Conservation (phyloP, 2,113 vertebrate genomes). For the Balaenoptera acutorostrata region DNA sequence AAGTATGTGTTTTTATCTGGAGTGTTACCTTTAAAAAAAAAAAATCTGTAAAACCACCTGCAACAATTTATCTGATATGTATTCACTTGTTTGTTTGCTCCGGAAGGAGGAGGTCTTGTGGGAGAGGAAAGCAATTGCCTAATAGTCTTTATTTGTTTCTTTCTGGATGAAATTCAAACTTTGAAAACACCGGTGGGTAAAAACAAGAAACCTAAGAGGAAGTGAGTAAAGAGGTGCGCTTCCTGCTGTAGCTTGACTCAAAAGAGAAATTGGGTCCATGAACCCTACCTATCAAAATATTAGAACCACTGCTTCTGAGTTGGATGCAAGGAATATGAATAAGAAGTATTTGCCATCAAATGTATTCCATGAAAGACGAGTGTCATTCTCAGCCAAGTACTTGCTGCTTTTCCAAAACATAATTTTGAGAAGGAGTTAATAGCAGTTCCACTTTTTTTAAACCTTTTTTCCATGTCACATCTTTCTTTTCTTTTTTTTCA, state of each 20-base stretch:
- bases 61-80: not conserved
- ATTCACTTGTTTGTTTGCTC: not conserved
- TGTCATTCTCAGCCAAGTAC: not conserved
- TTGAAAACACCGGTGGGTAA: not conserved
- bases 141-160: not conserved
- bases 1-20: not conserved
- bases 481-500: not conserved
- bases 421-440: not conserved
- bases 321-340: too few species aligned
- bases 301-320: not conserved
- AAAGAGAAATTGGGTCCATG: not conserved
- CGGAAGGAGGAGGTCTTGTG: not conserved
- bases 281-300: not conserved
- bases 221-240: not conserved
- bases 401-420: not conserved
- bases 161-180: not conserved
- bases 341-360: not conserved
- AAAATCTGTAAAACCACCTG: too few species aligned
- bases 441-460: not conserved
- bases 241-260: too few species aligned
- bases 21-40: not conserved
- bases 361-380: rapidly evolving
- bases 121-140: not conserved
- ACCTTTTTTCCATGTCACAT: not conserved
- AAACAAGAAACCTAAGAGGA: not conserved